Base-by-base conservation (phyloP, 1,140 invertebrate species). In the Agraylea sexmaculata region DNA sequence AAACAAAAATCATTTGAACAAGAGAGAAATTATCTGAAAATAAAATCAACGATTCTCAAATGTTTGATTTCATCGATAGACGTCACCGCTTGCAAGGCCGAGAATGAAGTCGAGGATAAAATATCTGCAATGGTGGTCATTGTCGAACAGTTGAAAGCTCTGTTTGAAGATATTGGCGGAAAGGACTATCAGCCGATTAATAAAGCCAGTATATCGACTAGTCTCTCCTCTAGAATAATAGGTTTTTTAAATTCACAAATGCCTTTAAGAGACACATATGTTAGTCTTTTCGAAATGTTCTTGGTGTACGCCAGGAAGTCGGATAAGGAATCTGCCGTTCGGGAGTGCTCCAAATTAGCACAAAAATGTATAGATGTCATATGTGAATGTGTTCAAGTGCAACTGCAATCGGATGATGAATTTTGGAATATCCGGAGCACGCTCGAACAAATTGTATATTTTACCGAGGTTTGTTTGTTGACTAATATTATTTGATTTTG, bases 1-100 rank as follows among this genome's bases (percentile, higher is more conserved):
- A 57, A 85, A 73, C 11, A 33, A 7, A 49, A 56, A 12, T 57
- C 55, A 5, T 64, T 65, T 43, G 55, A 62, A 1, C 57, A 60
- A 25, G 62, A 67, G 23, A 47, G 59, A 3, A 54, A 55, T 2
- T 63, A 58, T 31, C 40, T 66, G 1, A 39, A 56, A 15, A 47
- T 66, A 4, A 64, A 62, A 31, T 59, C 58, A 46, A 52, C 45
- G 1, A 49, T 66, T 4, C 49, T 64, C 18, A 58, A 55, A 2
- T 52, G 55, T 17, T 49, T 66, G 16, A 55, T 57, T 6, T 37
- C 59, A 17, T 60, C 58, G 2, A 59, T 28, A 45, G 41, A 7
- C 35, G 56, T 16, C 47, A 52, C 5, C 30, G 34, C 5, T 50
- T n/a, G 51, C 52, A 11, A 58, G 53, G 37, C 40, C 12, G 32